Base-by-base conservation (phyloP, 2,888 invertebrate species). In the Crepidodera aurea region DNA sequence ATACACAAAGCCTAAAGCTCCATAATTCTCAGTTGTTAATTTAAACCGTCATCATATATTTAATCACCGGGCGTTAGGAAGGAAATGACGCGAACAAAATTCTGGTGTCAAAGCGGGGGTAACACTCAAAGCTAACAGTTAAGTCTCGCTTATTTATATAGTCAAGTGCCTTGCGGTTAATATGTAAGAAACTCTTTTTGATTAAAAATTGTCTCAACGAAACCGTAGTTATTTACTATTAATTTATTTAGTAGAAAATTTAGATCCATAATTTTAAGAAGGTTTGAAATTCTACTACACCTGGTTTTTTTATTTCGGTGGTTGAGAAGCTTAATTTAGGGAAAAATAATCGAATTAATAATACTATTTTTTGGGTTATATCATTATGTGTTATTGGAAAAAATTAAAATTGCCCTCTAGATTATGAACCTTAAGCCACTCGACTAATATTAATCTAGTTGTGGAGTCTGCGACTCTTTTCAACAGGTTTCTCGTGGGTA, bases 31-130 rank as follows among this genome's bases (percentile, higher is more conserved):
- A 37, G 37, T 54, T 60, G 60, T 54, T 53, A 60, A 60, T 60
- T 60, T 48, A 54, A 60, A 60, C 44, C 53, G 60, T 53, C 60
- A 48, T 54, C 60, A 60, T 60, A 53, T 60, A 60, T 60, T 53
- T 60, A 60, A 60, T 60, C 60, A 60, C 37, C 46, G 44, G 48
- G 60, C 39, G 60, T 60, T 48, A 53, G 53, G 60, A 60, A 60
- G 60, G 60, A 60, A 60, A 60, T 60, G 60, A 60, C 53, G 60
- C 60, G 53, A 60, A 60, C 60, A 34, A 60, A 60, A 51, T 48
- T 46, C 60, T 60, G 53, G 44, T 60, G 60, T 54, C 53, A 60
- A 53, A 60, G 54, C 60, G 60, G 39, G 54, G 39, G 54, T 40
- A 40, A 16, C 40, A 40, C 42, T 54, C 18, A 12, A 32, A 12